Conservation (phyloP, 2,888 invertebrate genomes). For the Chrysopilus asiliformis region DNA sequence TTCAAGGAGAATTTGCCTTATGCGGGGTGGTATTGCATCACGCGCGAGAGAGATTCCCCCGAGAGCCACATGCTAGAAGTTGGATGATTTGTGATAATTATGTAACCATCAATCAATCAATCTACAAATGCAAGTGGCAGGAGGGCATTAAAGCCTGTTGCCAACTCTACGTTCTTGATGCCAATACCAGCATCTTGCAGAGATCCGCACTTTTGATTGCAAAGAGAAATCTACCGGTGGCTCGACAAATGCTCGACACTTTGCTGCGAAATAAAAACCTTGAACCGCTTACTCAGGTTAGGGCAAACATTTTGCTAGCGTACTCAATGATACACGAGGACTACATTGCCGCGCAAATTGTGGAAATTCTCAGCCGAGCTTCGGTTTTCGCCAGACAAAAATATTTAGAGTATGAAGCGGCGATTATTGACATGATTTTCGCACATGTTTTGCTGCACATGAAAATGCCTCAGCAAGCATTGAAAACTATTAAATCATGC, state of each 20-base stretch:
- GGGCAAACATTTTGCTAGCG: conserved; percentile 55
- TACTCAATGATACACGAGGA: conserved; percentile 42
- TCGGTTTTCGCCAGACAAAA: conserved; percentile 60
- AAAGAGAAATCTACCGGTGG: conserved; percentile 32
- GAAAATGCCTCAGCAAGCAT: conserved; percentile 63
- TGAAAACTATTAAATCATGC: conserved; percentile 53
- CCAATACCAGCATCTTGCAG: conserved; percentile 50
- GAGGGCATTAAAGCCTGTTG: conserved; percentile 55
- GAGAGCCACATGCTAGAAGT: conserved; percentile 44
- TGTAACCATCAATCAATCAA: conserved; percentile 38
- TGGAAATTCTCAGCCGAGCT: conserved; percentile 51
- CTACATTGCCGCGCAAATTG: conserved; percentile 42
- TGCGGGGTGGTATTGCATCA: conserved; percentile 46
- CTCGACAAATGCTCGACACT: conserved; percentile 27
- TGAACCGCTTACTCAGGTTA: conserved; percentile 38
- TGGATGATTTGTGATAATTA: conserved; percentile 57
- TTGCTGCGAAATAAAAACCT: conserved; percentile 31
- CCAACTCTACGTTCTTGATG: conserved; percentile 51
- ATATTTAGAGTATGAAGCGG: conserved; percentile 62
- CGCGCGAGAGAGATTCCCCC: conserved; percentile 49
- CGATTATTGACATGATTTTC: conserved; percentile 62
- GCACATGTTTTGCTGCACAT: conserved; percentile 64
- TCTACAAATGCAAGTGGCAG: conserved; percentile 46
- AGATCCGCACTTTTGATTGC: conserved; percentile 33
- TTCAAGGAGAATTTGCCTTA: conserved; percentile 41